Conservation (phyloP, 2,797 vertebrate genomes). For the Callimico goeldii region DNA sequence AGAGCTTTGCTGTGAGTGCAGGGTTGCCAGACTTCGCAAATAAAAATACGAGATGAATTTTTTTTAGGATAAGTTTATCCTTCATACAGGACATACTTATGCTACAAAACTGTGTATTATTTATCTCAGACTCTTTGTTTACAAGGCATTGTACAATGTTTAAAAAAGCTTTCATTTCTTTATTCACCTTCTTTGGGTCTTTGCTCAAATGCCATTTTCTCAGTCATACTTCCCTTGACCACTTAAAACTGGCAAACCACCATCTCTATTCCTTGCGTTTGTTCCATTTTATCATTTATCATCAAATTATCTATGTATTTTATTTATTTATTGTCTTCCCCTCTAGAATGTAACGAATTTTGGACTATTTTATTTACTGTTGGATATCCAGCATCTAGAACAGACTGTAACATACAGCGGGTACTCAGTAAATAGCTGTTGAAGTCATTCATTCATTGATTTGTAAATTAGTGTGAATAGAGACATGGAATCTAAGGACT, state of each 20-base stretch:
- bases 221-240: not conserved
- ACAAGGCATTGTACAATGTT: not conserved
- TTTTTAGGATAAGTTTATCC: not conserved
- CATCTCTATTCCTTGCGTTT: not conserved
- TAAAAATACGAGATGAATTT: not conserved
- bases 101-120: not conserved
- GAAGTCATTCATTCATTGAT: not conserved
- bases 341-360: not conserved
- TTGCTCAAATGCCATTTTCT: not conserved
- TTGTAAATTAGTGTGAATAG: conserved; percentile 1
- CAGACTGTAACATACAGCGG: not conserved
- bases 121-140: not conserved
- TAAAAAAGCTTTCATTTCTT: not conserved
- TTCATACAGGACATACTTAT: not conserved
- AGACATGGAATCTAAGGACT: not conserved
- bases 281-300: not conserved
- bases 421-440: not conserved
- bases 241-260: not conserved
- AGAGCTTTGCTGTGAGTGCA: conserved; percentile 47
- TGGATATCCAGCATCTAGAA: not conserved
- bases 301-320: conserved; percentile 6
- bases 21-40: conserved; percentile 18
- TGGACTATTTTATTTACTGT: not conserved
- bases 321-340: not conserved
- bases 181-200: not conserved